A percentile compares a stretch with the other conserved stretches of the same genome.
These are phyloP conservation scores for Melanerpes aurifrons DNA, from an alignment of 2,113 vertebrate genomes.

Conservation along the genomic window DNA sequence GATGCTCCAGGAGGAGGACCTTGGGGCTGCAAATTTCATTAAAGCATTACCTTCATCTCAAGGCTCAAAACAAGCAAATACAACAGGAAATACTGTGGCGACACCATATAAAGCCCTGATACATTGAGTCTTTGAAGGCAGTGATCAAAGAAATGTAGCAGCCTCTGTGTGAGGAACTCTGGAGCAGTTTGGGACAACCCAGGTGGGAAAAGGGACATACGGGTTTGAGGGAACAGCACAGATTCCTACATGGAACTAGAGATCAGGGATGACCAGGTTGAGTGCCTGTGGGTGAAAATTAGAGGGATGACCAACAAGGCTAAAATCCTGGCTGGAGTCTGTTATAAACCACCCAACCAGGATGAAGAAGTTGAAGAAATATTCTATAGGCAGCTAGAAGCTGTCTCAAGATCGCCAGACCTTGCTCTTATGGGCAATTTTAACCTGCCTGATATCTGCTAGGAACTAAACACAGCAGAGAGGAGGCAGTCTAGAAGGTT, in stretches of 20 bases:
- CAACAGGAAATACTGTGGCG: background rate
- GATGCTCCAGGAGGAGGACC: background rate
- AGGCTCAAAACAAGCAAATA: background rate
- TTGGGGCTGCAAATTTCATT: background rate
- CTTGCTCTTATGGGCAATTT: too few species aligned
- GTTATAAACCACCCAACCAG: too few species aligned
- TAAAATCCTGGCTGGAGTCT: too few species aligned
- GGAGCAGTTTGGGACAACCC: background rate
- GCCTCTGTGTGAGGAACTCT: background rate
- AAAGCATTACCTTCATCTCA: background rate
- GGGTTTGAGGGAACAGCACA: background rate
- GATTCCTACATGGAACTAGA: background rate
- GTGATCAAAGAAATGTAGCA: background rate
- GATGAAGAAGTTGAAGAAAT: too few species aligned
- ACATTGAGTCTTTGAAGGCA: background rate
- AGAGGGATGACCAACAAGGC: too few species aligned
- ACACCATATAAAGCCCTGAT: background rate
- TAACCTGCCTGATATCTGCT: too few species aligned
- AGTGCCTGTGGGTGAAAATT: too few species aligned
- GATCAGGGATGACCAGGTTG: too few species aligned
- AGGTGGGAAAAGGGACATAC: background rate
- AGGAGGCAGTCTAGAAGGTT: too few species aligned
- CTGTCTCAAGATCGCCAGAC: too few species aligned
- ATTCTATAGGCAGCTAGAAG: too few species aligned
- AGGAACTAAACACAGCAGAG: too few species aligned